A percentile compares a stretch with the other conserved stretches of the same genome.
These are phyloP conservation scores for Nebria brevicollis DNA, from an alignment of 2,888 invertebrate species.

Conservation along the genomic window DNA sequence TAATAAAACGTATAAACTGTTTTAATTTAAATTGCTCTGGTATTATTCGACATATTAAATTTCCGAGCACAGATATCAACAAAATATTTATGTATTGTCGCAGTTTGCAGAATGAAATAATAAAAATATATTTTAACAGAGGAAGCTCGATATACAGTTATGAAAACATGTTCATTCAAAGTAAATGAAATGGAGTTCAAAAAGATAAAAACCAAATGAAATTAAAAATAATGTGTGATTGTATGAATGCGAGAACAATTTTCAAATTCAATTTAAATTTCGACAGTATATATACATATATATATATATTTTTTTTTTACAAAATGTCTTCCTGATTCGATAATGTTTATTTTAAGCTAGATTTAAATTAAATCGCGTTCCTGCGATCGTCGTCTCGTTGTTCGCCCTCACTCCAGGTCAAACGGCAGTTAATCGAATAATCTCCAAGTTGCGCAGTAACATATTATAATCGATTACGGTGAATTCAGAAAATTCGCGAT, in stretches of 20 bases:
- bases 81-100: not conserved
- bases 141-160: not conserved
- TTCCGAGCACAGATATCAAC: not conserved
- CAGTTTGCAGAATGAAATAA: not conserved
- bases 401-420: conserved; percentile 42
- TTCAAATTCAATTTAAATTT: conserved; percentile 1
- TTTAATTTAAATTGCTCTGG: not conserved
- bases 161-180: not conserved
- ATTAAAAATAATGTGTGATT: not conserved
- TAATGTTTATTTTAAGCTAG: conserved; percentile 1
- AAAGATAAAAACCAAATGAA: not conserved
- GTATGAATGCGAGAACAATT: not conserved
- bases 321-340: not conserved
- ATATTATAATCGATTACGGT: conserved; percentile 45
- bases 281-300: not conserved
- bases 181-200: not conserved
- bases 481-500: conserved; percentile 36
- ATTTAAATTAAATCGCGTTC: conserved; percentile 1
- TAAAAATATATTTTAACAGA: not conserved
- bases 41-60: not conserved
- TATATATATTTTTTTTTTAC: not conserved
- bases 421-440: conserved; percentile 44
- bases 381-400: conserved; percentile 16
- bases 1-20: not conserved
- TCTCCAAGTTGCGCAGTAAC: conserved; percentile 41